A percentile compares a stretch with the other conserved stretches of the same genome.
Evolutionary conservation across 1,140 invertebrate species (phyloP).

Genomic region (Catajapyx aquilonaris): DNA sequence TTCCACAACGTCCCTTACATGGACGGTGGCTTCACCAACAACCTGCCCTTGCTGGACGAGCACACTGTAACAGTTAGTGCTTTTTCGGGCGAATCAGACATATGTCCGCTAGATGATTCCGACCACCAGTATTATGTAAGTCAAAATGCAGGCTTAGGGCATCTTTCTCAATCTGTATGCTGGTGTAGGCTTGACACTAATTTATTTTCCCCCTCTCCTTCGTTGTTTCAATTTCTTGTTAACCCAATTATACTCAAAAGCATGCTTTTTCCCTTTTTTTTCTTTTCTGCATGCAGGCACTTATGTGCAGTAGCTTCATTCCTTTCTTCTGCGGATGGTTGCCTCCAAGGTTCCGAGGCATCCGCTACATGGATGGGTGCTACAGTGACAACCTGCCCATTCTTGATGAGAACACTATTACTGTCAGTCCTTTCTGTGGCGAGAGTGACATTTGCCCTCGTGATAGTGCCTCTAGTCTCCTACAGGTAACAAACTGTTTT

Average conservation of each 20-base stretch:
- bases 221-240: no score
- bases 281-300: constrained; percentile 21
- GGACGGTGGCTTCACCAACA: constrained; percentile 93
- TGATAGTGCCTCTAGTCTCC: not conserved
- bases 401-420: constrained; percentile 35
- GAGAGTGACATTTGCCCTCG: constrained; percentile 20
- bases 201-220: no score
- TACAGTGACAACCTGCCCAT: constrained; percentile 37
- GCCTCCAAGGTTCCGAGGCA: constrained; percentile 31
- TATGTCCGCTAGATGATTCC: constrained; percentile 80
- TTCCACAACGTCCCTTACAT: constrained; percentile 82
- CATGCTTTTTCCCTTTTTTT: constrained; percentile 9
- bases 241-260: no score
- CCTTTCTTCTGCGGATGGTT: constrained; percentile 37
- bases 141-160: constrained; percentile 10
- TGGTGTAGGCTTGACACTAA: no score
- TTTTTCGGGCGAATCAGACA: constrained; percentile 94
- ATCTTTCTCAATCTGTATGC: not conserved
- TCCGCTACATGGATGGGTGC: constrained; percentile 39
- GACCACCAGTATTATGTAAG: constrained; percentile 64
- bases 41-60: constrained; percentile 79
- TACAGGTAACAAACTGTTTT: constrained; percentile 1
- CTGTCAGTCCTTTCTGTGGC: constrained; percentile 41
- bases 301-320: constrained; percentile 38
- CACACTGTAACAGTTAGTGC: constrained; percentile 93